Conservation (phyloP, 2,888 invertebrate genomes). For the Zygothrica quintamaculata region DNA sequence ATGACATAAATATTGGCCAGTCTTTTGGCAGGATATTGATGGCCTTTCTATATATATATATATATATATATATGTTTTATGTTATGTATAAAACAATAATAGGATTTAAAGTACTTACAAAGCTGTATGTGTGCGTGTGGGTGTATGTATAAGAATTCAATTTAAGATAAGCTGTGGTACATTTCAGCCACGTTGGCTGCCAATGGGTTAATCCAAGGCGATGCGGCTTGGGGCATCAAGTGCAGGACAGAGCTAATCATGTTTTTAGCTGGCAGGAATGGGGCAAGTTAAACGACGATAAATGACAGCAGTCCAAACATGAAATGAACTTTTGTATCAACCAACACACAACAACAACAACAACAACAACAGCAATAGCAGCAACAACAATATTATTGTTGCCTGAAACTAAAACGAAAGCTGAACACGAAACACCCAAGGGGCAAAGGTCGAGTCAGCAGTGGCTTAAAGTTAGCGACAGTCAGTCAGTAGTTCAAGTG, state of each 20-base stretch:
- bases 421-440: conserved; percentile 28
- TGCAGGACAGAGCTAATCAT: conserved; percentile 52
- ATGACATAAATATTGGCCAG: not conserved
- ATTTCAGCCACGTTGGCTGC: conserved; percentile 23
- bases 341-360: conserved; percentile 25
- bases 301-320: conserved; percentile 57
- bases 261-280: conserved; percentile 45
- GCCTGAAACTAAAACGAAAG: conserved; percentile 35
- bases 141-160: no score
- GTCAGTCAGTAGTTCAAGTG: conserved; percentile 17
- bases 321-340: conserved; percentile 45
- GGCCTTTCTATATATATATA: no score
- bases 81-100: no score
- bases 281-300: conserved; percentile 44
- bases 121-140: no score
- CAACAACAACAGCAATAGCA: conserved; percentile 17
- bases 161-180: not conserved
- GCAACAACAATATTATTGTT: conserved; percentile 17
- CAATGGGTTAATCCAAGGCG: conserved; percentile 48
- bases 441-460: conserved; percentile 22
- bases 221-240: conserved; percentile 10
- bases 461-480: not conserved
- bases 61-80: no score
- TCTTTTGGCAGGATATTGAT: no score
- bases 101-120: no score